Percentiles rank a stretch among this genome's conserved stretches.
phyloP scores from a whole-genome alignment of 1,140 invertebrate genomes.

The Stegodyphus dumicola region DNA sequence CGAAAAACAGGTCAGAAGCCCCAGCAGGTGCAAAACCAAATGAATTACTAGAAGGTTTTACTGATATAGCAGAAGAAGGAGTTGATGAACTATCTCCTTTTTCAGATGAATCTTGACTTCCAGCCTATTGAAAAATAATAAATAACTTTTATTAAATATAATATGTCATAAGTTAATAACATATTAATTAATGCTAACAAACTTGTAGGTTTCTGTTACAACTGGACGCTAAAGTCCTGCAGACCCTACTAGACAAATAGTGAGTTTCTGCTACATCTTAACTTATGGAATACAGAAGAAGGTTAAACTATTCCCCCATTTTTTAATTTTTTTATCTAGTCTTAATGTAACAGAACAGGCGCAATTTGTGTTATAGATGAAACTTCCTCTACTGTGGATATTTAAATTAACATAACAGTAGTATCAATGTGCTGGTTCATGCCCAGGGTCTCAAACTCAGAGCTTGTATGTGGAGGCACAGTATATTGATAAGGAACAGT shows the following conservation, averaged over 20 bases:
- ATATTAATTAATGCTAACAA: background rate
- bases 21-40: slow-evolving; percentile 37
- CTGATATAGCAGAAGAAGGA: slow-evolving; percentile 41
- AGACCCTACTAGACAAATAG: background rate
- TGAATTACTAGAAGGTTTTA: slow-evolving; percentile 33
- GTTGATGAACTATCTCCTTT: slow-evolving; percentile 48
- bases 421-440: too few relatives aligned
- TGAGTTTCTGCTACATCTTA: background rate
- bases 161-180: background rate
- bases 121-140: background rate
- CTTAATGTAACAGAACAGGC: too few relatives aligned
- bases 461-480: too few relatives aligned
- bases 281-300: background rate
- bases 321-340: too few relatives aligned
- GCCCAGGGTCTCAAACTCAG: too few relatives aligned
- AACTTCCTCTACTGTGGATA: too few relatives aligned
- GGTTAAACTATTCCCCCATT: background rate
- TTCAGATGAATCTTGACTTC: slow-evolving; percentile 19
- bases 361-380: too few relatives aligned
- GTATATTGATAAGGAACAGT: too few relatives aligned
- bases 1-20: slow-evolving; percentile 27
- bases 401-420: too few relatives aligned
- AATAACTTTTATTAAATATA: background rate
- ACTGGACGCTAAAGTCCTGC: background rate
- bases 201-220: background rate